phyloP scores from a whole-genome alignment of 2,797 vertebrate species.

The Micrastur ruficollis region DNA sequence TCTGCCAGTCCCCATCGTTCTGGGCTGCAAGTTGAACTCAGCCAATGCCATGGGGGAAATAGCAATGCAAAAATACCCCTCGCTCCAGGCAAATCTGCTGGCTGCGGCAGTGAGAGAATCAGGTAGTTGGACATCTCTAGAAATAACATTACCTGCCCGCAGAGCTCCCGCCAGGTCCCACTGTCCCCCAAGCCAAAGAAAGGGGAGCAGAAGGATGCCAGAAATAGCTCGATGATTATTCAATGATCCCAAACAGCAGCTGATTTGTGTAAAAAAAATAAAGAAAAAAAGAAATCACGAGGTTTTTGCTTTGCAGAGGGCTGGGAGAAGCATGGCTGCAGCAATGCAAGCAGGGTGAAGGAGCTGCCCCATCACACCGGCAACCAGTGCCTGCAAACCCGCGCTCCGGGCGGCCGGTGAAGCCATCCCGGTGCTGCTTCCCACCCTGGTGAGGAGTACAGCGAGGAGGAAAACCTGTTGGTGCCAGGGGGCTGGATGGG shows the following conservation, averaged over 20 bases:
- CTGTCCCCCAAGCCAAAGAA: not conserved
- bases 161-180: not conserved
- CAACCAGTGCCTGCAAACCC: not conserved
- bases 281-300: rapidly evolving
- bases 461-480: not conserved
- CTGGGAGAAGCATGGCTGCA: not conserved
- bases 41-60: rapidly evolving
- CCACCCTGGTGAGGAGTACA: rapidly evolving
- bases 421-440: not conserved
- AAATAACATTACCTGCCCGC: rapidly evolving
- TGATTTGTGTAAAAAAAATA: not conserved
- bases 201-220: not conserved
- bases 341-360: not conserved
- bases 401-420: rapidly evolving
- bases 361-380: not conserved
- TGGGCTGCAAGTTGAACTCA: not conserved
- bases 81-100: rapidly evolving
- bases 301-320: not conserved
- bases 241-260: not conserved
- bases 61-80: not conserved
- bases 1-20: not conserved
- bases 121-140: not conserved
- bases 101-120: not conserved
- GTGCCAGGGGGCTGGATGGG: not conserved
- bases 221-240: not conserved